Conservation (phyloP, 2,113 vertebrate genomes). For the Lophotis ruficrista region DNA sequence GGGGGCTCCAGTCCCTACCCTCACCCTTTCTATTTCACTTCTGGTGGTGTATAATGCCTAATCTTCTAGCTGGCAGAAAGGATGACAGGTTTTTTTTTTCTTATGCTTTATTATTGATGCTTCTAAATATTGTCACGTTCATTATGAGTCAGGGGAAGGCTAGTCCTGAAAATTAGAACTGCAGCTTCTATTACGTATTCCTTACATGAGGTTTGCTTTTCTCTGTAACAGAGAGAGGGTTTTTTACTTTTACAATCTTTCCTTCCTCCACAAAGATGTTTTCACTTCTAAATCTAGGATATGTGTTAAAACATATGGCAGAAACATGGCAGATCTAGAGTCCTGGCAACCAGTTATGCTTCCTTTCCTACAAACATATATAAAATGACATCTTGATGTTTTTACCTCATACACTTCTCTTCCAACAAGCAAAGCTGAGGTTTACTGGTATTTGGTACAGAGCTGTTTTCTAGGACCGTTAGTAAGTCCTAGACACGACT, state of each 20-base stretch:
- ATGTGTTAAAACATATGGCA: constrained; percentile 53
- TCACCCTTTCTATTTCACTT: background rate
- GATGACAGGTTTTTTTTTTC: background rate
- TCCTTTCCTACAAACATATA: background rate
- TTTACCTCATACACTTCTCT: background rate
- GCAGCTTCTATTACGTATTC: background rate
- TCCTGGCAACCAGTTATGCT: background rate
- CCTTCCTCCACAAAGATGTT: constrained; percentile 49
- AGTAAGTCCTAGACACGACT: background rate
- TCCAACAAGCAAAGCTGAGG: background rate
- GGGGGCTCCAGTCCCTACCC: background rate
- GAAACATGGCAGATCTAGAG: background rate
- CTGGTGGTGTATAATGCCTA: background rate
- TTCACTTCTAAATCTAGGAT: constrained; percentile 21
- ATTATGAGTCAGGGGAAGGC: background rate
- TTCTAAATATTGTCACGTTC: background rate
- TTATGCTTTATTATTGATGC: background rate
- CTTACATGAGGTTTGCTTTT: background rate
- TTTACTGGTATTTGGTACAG: background rate
- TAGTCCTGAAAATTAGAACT: background rate
- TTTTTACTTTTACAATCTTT: background rate
- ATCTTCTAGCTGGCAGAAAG: background rate
- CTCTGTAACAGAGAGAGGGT: background rate
- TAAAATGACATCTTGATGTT: background rate
- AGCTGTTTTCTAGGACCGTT: background rate